These are phyloP conservation scores for Poeciliopsis occidentalis DNA, from an alignment of 2,113 vertebrate species.

Conservation along the genomic window DNA sequence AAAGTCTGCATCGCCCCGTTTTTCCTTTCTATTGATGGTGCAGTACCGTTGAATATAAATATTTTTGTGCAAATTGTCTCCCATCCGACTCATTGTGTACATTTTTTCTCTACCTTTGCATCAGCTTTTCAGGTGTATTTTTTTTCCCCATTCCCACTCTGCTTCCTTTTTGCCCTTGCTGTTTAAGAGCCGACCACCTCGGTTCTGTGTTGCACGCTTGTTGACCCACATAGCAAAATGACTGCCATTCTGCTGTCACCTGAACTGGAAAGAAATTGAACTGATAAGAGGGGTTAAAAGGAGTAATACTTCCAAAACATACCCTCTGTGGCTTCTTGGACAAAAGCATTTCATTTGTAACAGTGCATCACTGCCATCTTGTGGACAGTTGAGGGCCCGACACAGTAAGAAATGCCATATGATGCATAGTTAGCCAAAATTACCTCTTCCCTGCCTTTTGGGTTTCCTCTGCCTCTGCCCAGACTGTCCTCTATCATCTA, in stretches of 20 bases:
- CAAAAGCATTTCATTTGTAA: conserved; percentile 65
- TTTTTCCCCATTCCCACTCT: conserved; percentile 3
- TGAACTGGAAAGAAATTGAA: conserved; percentile 27
- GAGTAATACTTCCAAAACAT: conserved; percentile 14
- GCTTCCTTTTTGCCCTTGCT: conserved; percentile 10
- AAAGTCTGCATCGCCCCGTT: conserved; percentile 13
- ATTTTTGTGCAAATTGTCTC: background rate
- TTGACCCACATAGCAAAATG: conserved; percentile 42
- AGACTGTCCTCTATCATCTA: conserved; percentile 28
- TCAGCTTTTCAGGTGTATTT: conserved; percentile 19
- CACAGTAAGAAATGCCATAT: background rate
- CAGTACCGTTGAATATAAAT: conserved; percentile 8
- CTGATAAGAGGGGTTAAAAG: conserved; percentile 7
- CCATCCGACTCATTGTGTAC: background rate
- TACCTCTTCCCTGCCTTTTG: background rate
- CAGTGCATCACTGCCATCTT: conserved; percentile 63
- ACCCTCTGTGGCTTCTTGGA: conserved; percentile 26
- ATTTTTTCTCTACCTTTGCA: conserved; percentile 21
- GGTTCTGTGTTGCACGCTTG: conserved; percentile 6
- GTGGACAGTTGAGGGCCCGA: conserved; percentile 54
- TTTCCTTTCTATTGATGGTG: background rate
- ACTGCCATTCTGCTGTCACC: conserved; percentile 13
- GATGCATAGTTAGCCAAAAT: background rate
- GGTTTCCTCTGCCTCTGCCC: conserved; percentile 14
- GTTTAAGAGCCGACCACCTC: conserved; percentile 2